Evolutionary conservation across 1,140 invertebrate species (phyloP).

Genomic region (Schmidtea mediterranea): DNA sequence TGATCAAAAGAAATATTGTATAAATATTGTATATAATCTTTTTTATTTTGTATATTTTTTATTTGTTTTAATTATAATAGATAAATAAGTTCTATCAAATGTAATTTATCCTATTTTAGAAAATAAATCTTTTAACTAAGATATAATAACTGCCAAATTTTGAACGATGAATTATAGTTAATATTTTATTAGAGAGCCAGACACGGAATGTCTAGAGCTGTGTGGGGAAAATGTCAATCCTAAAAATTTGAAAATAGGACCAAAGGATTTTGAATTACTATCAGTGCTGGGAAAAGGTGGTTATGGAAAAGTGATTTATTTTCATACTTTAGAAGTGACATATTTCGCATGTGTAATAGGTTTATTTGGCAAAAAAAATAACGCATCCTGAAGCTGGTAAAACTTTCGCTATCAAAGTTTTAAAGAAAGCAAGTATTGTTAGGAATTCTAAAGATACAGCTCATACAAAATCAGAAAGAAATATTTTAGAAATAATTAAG

Average conservation of each 20-base stretch:
- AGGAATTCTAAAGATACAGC: slow-evolving; percentile 95
- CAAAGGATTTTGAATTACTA: slow-evolving; percentile 4
- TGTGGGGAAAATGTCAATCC: background rate
- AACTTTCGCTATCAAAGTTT: slow-evolving; percentile 40
- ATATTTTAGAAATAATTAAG: slow-evolving; percentile 4
- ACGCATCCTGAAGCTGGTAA: slow-evolving; percentile 71
- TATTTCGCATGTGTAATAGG: too few species aligned
- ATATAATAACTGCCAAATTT: too few species aligned
- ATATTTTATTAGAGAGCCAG: too few species aligned
- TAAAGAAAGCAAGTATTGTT: slow-evolving; percentile 56
- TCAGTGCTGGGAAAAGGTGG: slow-evolving; percentile 2
- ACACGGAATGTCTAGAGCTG: background rate
- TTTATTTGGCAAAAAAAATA: slow-evolving; percentile 39
- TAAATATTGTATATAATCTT: too few species aligned
- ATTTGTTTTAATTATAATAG: too few species aligned
- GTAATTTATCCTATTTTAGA: too few species aligned
- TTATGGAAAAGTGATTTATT: slow-evolving; percentile 71
- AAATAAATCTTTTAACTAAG: too few species aligned
- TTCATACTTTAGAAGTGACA: too few species aligned
- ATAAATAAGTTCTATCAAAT: too few species aligned
- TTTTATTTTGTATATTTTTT: too few species aligned
- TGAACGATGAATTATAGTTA: too few species aligned
- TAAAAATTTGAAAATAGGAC: background rate
- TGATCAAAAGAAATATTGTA: too few species aligned
- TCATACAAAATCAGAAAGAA: slow-evolving; percentile 85